Base-by-base conservation (phyloP, 23 tunicate genomes). In the Trididemnum miniatum region DNA sequence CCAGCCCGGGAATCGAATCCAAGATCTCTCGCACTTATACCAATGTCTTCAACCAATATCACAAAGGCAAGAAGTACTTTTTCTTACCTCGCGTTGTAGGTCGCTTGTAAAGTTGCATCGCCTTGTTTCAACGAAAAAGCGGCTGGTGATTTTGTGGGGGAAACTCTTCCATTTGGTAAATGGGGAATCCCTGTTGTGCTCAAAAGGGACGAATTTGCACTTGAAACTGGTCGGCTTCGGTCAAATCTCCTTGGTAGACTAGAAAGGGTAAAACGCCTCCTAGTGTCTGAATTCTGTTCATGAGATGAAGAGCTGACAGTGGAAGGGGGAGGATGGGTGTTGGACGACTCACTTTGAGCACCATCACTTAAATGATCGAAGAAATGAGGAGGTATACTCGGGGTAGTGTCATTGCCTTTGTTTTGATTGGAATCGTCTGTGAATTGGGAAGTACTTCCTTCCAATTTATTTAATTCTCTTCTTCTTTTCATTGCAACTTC, bases 401-500 rank as follows among this genome's bases (percentile, higher is more conserved):
- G 32, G 51, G 63, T 30, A 33, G 54, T 51, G 49, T 49, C 5
- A 0, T 3, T 39, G 27, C 29, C 79, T 74, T 26, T 39, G 15
- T 12, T 62, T 3, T n/a, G 28, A 24, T 20, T 62, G 29, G 15
- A 5, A 62, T 12, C 67, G 67, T 18, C 26, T 12, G 26, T 3
- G 5, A 12, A 12, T 62, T 62, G 28, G 5, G n/a, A 12, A 62
- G 54, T 44, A 15, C 67, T 22, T 22, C n/a, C 67, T 22, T 62
- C 29, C 29, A 24, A 5, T n/a, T n/a, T n/a, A 12, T 3, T 62
- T 18, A 62, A 12, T 5, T 25, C 79, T 2, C 59, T 15, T 57
- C 87, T 34, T 60, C 57, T 31, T 35, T 44, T 76, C 84, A 86
- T 79, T 22, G 76, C 23, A 7, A 54, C 51, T 34, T 78, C 79